Percentiles rank a stretch among this genome's conserved stretches.
Evolutionary conservation across 2,113 vertebrate species (phyloP).

Genomic region (Heterotis niloticus): DNA sequence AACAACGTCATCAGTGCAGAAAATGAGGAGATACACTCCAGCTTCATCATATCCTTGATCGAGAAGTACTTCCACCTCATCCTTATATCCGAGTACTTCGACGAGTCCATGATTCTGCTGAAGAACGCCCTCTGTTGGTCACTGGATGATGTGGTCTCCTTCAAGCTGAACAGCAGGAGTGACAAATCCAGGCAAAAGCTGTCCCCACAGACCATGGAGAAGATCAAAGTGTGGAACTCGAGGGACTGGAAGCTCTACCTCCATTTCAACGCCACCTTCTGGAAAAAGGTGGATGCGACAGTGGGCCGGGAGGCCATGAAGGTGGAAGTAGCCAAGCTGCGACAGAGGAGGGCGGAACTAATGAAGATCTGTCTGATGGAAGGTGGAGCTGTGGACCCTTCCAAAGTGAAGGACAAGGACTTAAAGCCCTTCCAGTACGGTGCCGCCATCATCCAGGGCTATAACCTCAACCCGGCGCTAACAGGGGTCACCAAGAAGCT

Average conservation of each 20-base stretch:
- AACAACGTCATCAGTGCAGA: constrained; percentile 50
- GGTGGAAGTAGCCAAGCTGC: constrained; percentile 64
- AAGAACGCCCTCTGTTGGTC: constrained; percentile 73
- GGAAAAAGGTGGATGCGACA: constrained; percentile 61
- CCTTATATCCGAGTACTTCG: constrained; percentile 79
- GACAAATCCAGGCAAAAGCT: constrained; percentile 44
- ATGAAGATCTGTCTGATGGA: constrained; percentile 64
- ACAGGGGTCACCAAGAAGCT: constrained; percentile 42
- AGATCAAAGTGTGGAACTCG: constrained; percentile 66
- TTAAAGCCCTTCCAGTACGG: constrained; percentile 76
- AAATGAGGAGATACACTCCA: constrained; percentile 38
- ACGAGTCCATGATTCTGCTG: constrained; percentile 82
- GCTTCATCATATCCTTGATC: constrained; percentile 49
- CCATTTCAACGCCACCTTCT: constrained; percentile 81
- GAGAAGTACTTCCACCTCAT: constrained; percentile 71
- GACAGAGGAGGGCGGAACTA: constrained; percentile 53
- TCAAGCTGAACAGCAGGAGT: constrained; percentile 74
- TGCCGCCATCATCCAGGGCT: constrained; percentile 73
- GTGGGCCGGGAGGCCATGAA: constrained; percentile 57
- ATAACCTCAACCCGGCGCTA: constrained; percentile 66
- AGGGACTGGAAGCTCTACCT: constrained; percentile 81
- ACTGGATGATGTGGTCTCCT: constrained; percentile 76
- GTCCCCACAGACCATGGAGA: constrained; percentile 48
- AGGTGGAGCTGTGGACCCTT: constrained; percentile 46
- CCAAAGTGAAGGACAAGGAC: constrained; percentile 50